Conservation (phyloP, 2,888 invertebrate genomes). For the Calameuta idolon region DNA sequence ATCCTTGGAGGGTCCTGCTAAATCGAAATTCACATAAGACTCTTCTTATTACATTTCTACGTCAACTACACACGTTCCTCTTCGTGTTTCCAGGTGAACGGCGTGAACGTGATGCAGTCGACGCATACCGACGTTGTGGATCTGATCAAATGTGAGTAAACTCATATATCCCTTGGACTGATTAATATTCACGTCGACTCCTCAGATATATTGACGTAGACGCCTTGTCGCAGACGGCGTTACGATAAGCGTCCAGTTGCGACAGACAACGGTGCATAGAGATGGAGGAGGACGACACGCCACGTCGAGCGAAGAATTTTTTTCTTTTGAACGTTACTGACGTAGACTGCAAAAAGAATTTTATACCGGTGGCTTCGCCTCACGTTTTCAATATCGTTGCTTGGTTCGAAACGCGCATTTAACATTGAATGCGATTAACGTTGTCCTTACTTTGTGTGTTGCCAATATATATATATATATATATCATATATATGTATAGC, state of each 20-base stretch:
- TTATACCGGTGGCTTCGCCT: neutral
- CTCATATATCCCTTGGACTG: neutral
- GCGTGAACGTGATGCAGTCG: conserved; percentile 88
- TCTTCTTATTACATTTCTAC: too few relatives aligned
- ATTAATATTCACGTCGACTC: too few relatives aligned
- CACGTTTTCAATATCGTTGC: neutral
- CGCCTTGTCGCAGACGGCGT: too few relatives aligned
- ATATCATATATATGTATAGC: neutral
- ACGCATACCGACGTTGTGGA: conserved; percentile 96
- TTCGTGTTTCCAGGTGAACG: conserved; percentile 81
- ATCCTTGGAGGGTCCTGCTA: too few relatives aligned
- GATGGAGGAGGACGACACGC: too few relatives aligned
- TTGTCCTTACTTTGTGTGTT: neutral
- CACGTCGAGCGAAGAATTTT: too few relatives aligned
- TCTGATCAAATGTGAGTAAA: conserved; percentile 88
- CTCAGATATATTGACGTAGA: too few relatives aligned
- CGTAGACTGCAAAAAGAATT: neutral
- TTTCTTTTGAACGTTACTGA: too few relatives aligned
- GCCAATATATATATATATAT: neutral
- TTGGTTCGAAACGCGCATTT: neutral
- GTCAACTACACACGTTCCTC: neutral
- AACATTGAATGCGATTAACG: neutral
- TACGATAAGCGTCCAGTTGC: too few relatives aligned
- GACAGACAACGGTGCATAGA: too few relatives aligned
- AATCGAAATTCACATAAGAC: too few relatives aligned